Evolutionary conservation across 2,888 invertebrate species (phyloP).

Genomic region (Heterodera filipjevi): DNA sequence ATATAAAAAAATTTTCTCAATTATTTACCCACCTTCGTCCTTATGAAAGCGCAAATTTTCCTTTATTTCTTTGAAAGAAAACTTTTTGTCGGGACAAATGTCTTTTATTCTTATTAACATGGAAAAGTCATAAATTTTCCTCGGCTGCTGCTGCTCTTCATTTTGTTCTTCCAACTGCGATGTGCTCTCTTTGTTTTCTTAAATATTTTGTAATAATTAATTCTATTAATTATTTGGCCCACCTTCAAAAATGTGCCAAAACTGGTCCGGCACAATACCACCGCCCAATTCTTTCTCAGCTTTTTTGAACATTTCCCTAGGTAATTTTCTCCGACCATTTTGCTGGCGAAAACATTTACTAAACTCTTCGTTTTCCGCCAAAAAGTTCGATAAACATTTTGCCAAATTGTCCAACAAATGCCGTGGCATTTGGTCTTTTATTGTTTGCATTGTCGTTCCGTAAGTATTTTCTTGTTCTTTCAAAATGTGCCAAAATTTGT

Average conservation of each 20-base stretch:
- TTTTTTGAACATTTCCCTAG: background rate
- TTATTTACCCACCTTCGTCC: background rate
- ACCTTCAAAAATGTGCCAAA: background rate
- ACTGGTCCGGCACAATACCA: background rate
- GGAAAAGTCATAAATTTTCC: background rate
- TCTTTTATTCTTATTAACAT: background rate
- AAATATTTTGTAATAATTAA: background rate
- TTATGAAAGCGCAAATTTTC: background rate
- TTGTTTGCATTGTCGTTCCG: background rate
- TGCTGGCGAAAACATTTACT: background rate
- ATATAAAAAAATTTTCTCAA: background rate
- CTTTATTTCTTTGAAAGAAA: background rate
- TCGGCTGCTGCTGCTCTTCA: background rate
- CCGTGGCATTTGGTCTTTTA: background rate
- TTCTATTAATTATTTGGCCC: background rate
- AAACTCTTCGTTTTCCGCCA: background rate
- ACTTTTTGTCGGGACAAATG: background rate
- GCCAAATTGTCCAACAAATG: background rate
- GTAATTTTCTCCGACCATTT: background rate
- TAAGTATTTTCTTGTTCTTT: background rate
- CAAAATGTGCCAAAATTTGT: background rate
- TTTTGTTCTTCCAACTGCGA: background rate
- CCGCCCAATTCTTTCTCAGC: background rate
- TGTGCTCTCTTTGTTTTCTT: background rate
- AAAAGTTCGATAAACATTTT: background rate